phyloP scores from a whole-genome alignment of 2,888 invertebrate species.

The Drosophila rubida region DNA sequence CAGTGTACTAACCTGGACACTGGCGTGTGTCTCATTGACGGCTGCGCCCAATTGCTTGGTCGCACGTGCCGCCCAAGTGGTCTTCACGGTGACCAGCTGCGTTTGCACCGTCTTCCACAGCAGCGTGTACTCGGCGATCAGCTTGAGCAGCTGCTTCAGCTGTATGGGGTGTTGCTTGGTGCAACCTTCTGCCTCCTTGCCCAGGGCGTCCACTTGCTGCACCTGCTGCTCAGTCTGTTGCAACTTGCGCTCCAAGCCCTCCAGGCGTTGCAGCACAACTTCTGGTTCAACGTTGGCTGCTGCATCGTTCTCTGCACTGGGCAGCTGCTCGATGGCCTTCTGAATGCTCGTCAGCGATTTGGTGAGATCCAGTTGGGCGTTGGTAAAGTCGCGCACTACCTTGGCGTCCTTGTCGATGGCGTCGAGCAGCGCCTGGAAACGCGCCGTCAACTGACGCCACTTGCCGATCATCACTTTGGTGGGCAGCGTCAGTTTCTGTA shows the following conservation, averaged over 20 bases:
- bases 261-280: slow-evolving; percentile 74
- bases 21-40: slow-evolving; percentile 87
- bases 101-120: slow-evolving; percentile 88
- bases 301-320: slow-evolving; percentile 86
- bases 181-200: slow-evolving; percentile 87
- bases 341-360: slow-evolving; percentile 90
- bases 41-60: slow-evolving; percentile 86
- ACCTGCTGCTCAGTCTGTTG: slow-evolving; percentile 86
- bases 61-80: slow-evolving; percentile 82
- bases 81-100: slow-evolving; percentile 85
- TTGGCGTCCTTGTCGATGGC: slow-evolving; percentile 87
- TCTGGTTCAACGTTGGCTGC: slow-evolving; percentile 61
- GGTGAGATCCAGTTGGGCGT: slow-evolving; percentile 90
- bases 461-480: slow-evolving; percentile 87
- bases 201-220: slow-evolving; percentile 87
- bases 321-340: slow-evolving; percentile 89
- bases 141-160: slow-evolving; percentile 86
- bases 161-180: slow-evolving; percentile 86
- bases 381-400: slow-evolving; percentile 89
- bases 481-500: slow-evolving; percentile 87
- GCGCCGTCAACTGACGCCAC: slow-evolving; percentile 88
- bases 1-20: slow-evolving; percentile 93
- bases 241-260: slow-evolving; percentile 87
- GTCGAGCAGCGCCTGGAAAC: slow-evolving; percentile 87
- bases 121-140: slow-evolving; percentile 89